These are phyloP conservation scores for Oscheius sp. DNA, from an alignment of 2,888 invertebrate species.

Conservation along the genomic window DNA sequence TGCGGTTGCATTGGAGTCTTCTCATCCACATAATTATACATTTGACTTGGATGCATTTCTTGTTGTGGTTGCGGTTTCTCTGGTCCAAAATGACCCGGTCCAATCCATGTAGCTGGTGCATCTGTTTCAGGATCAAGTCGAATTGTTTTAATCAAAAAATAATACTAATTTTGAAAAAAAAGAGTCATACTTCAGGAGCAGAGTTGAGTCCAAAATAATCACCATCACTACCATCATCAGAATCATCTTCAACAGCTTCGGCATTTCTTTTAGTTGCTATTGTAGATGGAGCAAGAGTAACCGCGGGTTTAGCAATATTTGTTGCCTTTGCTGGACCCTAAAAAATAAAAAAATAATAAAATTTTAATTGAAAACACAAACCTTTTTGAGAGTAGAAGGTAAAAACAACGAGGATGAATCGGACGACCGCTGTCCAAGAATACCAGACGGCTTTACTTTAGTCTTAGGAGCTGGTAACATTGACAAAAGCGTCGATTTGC, in stretches of 20 bases:
- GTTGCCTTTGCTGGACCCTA: not conserved
- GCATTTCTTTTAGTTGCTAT: conserved; percentile 10
- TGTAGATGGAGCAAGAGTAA: not conserved
- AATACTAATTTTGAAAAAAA: not conserved
- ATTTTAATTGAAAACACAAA: not conserved
- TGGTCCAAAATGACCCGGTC: conserved; percentile 50
- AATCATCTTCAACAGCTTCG: conserved; percentile 38
- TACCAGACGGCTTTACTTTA: not conserved
- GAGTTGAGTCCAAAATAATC: conserved; percentile 59
- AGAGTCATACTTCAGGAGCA: conserved; percentile 26
- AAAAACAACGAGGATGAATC: conserved; percentile 5
- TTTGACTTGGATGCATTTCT: conserved; percentile 46
- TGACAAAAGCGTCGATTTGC: conserved; percentile 15
- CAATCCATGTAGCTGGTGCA: conserved; percentile 38
- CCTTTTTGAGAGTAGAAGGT: conserved; percentile 19
- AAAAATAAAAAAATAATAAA: not conserved
- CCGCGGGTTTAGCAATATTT: not conserved
- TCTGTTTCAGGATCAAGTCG: conserved; percentile 12
- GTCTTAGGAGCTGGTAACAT: conserved; percentile 37
- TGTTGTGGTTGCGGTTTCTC: conserved; percentile 44
- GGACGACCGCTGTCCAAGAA: not conserved
- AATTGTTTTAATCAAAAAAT: conserved; percentile 20
- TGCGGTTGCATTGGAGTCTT: conserved; percentile 14
- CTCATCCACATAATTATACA: conserved; percentile 43
- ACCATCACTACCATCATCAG: conserved; percentile 44